Evolutionary conservation across 2,113 vertebrate species (phyloP).

Genomic region (Ctenomys sociabilis): DNA sequence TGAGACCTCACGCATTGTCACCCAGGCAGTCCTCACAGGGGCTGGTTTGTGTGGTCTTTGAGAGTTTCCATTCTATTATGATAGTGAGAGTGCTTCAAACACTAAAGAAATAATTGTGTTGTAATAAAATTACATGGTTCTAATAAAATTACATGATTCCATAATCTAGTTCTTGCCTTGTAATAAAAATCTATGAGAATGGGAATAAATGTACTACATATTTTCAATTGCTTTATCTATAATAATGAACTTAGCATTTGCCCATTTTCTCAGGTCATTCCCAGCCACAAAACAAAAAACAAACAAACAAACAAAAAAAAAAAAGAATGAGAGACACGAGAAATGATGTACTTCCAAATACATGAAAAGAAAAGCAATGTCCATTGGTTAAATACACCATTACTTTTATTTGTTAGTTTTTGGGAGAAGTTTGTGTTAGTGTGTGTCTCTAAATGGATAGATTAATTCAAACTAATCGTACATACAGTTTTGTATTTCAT

Average conservation of each 20-base stretch:
- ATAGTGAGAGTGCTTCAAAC: neutral
- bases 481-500: neutral
- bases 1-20: neutral
- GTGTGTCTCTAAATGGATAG: neutral
- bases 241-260: neutral
- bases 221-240: constrained; percentile 46
- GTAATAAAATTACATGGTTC: neutral
- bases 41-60: neutral
- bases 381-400: constrained; percentile 1
- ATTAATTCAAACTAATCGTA: neutral
- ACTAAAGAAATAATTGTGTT: neutral
- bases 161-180: neutral
- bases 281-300: neutral
- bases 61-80: neutral
- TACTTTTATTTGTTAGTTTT: constrained; percentile 24
- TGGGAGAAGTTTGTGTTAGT: neutral
- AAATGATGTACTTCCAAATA: neutral
- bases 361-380: neutral
- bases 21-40: neutral
- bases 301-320: too few relatives aligned
- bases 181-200: neutral
- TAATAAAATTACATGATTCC: neutral
- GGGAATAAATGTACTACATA: neutral
- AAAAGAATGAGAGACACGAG: neutral
- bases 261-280: neutral